These are phyloP conservation scores for Xestobium rufovillosum DNA, from an alignment of 2,888 invertebrate species.

Conservation along the genomic window DNA sequence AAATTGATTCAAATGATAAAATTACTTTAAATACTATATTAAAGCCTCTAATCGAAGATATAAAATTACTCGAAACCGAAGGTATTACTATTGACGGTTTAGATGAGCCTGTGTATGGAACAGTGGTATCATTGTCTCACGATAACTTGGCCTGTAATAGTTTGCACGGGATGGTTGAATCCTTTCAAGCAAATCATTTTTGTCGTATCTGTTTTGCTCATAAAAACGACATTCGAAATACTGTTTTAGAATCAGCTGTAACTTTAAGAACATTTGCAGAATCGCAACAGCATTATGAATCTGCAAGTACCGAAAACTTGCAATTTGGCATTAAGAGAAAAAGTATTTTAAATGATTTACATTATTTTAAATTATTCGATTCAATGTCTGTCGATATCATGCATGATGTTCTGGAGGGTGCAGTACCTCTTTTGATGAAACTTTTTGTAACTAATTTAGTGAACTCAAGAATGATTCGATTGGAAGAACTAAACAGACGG, in stretches of 20 bases:
- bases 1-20: neutral
- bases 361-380: conserved; percentile 16
- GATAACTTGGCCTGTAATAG: conserved; percentile 15
- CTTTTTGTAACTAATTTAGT: neutral
- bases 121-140: neutral
- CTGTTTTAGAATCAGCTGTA: conserved; percentile 4
- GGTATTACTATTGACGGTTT: conserved; percentile 5
- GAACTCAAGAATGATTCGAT: neutral
- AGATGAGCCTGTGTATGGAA: conserved; percentile 2
- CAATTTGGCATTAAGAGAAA: too few relatives aligned
- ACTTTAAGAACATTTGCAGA: too few relatives aligned
- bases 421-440: neutral
- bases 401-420: conserved; percentile 18
- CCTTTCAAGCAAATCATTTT: conserved; percentile 17
- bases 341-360: conserved; percentile 14
- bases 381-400: conserved; percentile 15
- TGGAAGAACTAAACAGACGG: neutral
- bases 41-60: conserved; percentile 10
- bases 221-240: conserved; percentile 10
- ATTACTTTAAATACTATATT: conserved; percentile 9
- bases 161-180: conserved; percentile 18
- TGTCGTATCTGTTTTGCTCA: conserved; percentile 19
- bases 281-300: too few relatives aligned
- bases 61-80: conserved; percentile 11
- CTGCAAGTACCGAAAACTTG: too few relatives aligned